Evolutionary conservation across 2,113 vertebrate species (phyloP), one percentile per base, ranked within the genome.

Genomic region (Litocranius walleri): DNA sequence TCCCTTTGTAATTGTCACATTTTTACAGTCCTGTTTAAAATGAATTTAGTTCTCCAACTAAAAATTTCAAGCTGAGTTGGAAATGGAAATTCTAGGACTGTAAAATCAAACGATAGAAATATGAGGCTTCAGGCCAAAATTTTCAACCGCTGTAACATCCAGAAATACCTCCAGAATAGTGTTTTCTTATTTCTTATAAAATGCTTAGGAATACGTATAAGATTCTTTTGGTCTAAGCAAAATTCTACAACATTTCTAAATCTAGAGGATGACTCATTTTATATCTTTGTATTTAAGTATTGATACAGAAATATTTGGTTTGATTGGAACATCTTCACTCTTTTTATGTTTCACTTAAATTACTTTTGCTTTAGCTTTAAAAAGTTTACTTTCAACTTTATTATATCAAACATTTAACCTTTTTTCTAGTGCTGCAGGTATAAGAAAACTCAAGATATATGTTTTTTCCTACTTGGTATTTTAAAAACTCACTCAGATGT

Each of bases 31-130:
- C 61, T 84, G 12, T 71, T 93, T 91, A 84, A 97, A 91, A 84
- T 36, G 71, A 90, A 95, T 91, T 93, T 59, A 86, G 57, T 84
- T 97, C 94, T 95, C 82, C 89, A 89, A 64, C 50, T 17, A 43
- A 93, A 97, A 96, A 89, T 90, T 87, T 61, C 94, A 96, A 90
- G 64, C 89, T 90, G 91, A 94, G 91, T 54, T 87, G 83, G 45
- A 92, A 94, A 95, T 97, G 85, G 85, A 97, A 94, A 97, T 86
- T 14, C 61, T 91, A 95, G 29, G 27, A 93, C 86, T 95, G 10
- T 91, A 74, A 95, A 86, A 59, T 74, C 78, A 57, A 89, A 48
- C n/a, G 50, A 50, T 83, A 33, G 82, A 57, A 71, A 90, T 56
- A 88, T 6, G 36, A 83, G 13, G 3, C 40, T 85, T 40, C 12